Base-by-base conservation (phyloP, 2,888 invertebrate species). In the Orthonevra nobilis region DNA sequence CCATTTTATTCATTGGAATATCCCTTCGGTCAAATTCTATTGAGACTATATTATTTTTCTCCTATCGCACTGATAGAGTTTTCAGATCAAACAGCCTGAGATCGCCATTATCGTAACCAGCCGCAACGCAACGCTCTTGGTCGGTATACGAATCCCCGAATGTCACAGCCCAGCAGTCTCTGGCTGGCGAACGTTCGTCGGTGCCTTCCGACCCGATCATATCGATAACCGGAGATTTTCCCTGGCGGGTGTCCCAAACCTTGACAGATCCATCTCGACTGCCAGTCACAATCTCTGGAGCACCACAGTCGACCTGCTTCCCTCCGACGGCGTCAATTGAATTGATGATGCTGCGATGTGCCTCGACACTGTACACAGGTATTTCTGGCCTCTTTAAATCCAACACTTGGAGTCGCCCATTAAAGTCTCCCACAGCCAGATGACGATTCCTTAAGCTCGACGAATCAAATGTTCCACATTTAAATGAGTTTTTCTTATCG, bases 31-130 rank as follows among this genome's bases (percentile, higher is more conserved):
- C 98, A 87, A 98, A 98, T 87, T 98, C 96, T 23, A 96, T 83
- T 14, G 92, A 91, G 84, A 97, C 97, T 0, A 96, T 93, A 83
- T 98, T 98, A 90, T 97, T 97, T 86, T 95, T 96, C 85, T 98
- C 97, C 97, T 97, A 98, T 84, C 93, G 90, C 0, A 97, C 89
- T 0, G 92, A 90, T 94, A 97, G 95, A 3, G 92, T 92, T 72
- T 94, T 92, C 19, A 98, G 90, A 87, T 98, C 97, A 86, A 96
- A 98, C 89, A 98, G 92, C 89, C 98, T 98, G 1, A 98, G 89
- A 86, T 98, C 98, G 0, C 98, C 98, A 87, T 98, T 98, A 85
- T 98, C 98, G 85, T 97, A 98, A 0, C 98, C 98, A 6, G 97
- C 96, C 19, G 93, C 94, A 0, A 98, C 93, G 63, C 95, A 91